Evolutionary conservation across 2,888 invertebrate genomes (phyloP).

Genomic region (Parasteatoda lunata): DNA sequence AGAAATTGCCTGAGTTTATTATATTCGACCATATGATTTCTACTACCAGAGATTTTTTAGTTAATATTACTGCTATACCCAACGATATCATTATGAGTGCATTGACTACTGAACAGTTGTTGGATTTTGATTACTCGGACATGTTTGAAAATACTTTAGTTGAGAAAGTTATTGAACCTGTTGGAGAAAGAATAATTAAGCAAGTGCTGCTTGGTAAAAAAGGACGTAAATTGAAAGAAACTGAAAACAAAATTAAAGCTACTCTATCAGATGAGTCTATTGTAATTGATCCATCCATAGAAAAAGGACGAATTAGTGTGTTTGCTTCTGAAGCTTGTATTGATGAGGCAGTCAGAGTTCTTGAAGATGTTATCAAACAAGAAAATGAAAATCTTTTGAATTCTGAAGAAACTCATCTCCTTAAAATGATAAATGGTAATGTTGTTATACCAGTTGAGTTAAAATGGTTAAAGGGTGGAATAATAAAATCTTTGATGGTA

Average conservation of each 20-base stretch:
- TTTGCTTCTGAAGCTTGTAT: conserved; percentile 30
- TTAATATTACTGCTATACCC: conserved; percentile 44
- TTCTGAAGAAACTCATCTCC: conserved; percentile 26
- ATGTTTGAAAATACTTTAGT: conserved; percentile 43
- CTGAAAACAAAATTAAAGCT: conserved; percentile 42
- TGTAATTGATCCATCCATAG: conserved; percentile 47
- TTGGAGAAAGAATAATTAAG: conserved; percentile 52
- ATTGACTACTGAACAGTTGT: neutral
- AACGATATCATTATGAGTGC: conserved; percentile 13
- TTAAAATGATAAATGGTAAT: conserved; percentile 38
- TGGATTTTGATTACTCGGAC: conserved; percentile 32
- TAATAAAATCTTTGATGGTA: conserved; percentile 24
- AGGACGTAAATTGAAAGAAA: conserved; percentile 34
- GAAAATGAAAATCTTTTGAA: conserved; percentile 30
- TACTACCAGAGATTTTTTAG: conserved; percentile 16
- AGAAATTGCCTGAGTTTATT: conserved; percentile 44
- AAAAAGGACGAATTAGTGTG: conserved; percentile 42
- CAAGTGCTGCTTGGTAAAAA: conserved; percentile 42
- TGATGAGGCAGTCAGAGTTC: conserved; percentile 9
- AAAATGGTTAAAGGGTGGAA: conserved; percentile 43
- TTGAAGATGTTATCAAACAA: conserved; percentile 33
- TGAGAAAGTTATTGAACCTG: conserved; percentile 41
- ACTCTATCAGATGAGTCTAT: conserved; percentile 19
- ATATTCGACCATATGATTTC: conserved; percentile 48
- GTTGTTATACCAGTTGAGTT: conserved; percentile 31